phyloP scores from a whole-genome alignment of 2,797 vertebrate genomes.

The Chloroceryle inda region DNA sequence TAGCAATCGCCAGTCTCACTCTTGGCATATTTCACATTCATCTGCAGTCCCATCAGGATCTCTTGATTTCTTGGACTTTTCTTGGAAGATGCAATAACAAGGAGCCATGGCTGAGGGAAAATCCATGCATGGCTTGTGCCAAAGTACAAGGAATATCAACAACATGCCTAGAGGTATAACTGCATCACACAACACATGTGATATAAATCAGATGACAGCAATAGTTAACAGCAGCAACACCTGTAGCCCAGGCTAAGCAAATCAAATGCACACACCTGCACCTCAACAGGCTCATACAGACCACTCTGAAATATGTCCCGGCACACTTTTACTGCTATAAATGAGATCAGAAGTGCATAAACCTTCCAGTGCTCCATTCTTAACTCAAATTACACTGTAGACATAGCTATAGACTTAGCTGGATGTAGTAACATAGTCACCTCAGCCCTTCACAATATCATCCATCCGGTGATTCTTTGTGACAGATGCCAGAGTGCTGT shows the following conservation, averaged over 20 bases:
- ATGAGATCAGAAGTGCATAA: neutral
- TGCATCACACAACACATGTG: neutral
- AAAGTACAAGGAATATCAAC: neutral
- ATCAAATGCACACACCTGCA: neutral
- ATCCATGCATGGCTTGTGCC: neutral
- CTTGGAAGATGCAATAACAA: neutral
- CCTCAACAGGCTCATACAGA: neutral
- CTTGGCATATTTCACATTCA: neutral
- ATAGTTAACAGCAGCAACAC: rapidly evolving
- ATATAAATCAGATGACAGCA: neutral
- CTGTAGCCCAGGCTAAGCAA: neutral
- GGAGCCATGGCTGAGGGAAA: neutral
- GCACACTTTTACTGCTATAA: neutral
- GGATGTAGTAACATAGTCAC: neutral
- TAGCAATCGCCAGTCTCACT: neutral
- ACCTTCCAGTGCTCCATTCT: neutral
- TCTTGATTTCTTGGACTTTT: neutral
- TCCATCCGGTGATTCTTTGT: neutral
- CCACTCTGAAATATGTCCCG: neutral
- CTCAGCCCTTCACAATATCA: neutral
- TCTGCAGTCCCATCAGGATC: neutral
- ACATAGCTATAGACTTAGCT: neutral
- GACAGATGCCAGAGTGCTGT: neutral
- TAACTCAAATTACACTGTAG: neutral
- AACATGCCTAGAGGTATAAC: neutral